A percentile compares a stretch with the other conserved stretches of the same genome.
Conservation (phyloP, 2,888 invertebrate species). For the Escarpia spicata region DNA sequence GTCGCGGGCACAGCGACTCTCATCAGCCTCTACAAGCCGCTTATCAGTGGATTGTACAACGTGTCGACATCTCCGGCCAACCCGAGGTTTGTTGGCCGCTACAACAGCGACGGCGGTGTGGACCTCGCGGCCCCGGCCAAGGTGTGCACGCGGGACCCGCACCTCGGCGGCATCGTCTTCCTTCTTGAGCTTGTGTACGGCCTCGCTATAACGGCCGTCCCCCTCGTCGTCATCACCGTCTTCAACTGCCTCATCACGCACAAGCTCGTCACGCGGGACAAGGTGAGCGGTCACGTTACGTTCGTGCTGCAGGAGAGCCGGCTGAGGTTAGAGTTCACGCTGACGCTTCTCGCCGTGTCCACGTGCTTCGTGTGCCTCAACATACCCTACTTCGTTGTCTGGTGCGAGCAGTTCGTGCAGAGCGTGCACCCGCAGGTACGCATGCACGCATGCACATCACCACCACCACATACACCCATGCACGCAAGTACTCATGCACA, state of each 20-base stretch:
- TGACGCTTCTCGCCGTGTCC: slow-evolving; percentile 58
- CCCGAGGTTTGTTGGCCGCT: slow-evolving; percentile 28
- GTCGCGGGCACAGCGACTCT: slow-evolving; percentile 46
- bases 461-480: too few relatives aligned
- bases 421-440: not conserved
- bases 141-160: slow-evolving; percentile 47
- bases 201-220: slow-evolving; percentile 40
- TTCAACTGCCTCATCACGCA: slow-evolving; percentile 57
- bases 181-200: slow-evolving; percentile 57
- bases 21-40: slow-evolving; percentile 54
- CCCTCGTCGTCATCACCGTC: slow-evolving; percentile 38
- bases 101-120: not conserved
- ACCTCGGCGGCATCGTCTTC: slow-evolving; percentile 48
- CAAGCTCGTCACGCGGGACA: slow-evolving; percentile 50
- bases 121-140: not conserved
- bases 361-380: slow-evolving; percentile 59
- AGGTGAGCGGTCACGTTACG: slow-evolving; percentile 29
- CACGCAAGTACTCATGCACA: too few relatives aligned
- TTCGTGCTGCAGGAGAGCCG: slow-evolving; percentile 30
- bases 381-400: slow-evolving; percentile 58
- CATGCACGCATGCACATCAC: too few relatives aligned
- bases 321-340: slow-evolving; percentile 53
- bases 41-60: slow-evolving; percentile 44
- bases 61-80: slow-evolving; percentile 35
- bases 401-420: slow-evolving; percentile 42